Percentiles rank a stretch among this genome's conserved stretches.
Conservation (phyloP, 2,797 vertebrate species). For the Poecilia picta region DNA sequence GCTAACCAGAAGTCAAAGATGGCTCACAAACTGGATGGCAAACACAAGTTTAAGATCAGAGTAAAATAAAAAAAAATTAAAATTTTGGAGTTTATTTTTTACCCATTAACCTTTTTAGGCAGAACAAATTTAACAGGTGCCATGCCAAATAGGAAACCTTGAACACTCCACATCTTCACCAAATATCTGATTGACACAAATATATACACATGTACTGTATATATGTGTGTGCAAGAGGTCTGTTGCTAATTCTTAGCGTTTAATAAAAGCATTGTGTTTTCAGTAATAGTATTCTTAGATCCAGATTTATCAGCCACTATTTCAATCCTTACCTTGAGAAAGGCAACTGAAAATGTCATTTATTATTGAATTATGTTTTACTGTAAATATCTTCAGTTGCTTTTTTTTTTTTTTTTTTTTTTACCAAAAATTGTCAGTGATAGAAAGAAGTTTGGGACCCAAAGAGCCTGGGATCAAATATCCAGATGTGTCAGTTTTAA, state of each 20-base stretch:
- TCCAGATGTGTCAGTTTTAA: background rate
- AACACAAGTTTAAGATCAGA: background rate
- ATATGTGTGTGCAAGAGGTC: background rate
- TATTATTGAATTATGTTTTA: background rate
- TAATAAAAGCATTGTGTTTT: background rate
- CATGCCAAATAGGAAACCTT: background rate
- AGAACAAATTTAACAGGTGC: background rate
- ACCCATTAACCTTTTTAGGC: background rate
- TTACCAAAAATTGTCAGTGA: background rate
- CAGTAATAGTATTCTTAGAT: background rate
- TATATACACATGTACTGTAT: no score
- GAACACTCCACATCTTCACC: background rate
- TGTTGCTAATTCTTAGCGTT: background rate
- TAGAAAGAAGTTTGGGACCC: background rate
- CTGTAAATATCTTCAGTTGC: background rate
- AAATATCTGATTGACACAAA: background rate
- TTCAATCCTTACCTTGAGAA: background rate
- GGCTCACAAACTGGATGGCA: background rate
- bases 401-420: background rate
- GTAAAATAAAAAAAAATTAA: background rate
- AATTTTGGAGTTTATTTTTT: background rate
- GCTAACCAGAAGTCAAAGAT: background rate
- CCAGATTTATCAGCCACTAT: background rate
- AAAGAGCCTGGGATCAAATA: background rate
- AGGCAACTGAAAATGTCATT: background rate